A percentile compares a stretch with the other conserved stretches of the same genome.
Evolutionary conservation across 1,140 invertebrate species (phyloP).

Genomic region (Amphibalanus amphitrite): DNA sequence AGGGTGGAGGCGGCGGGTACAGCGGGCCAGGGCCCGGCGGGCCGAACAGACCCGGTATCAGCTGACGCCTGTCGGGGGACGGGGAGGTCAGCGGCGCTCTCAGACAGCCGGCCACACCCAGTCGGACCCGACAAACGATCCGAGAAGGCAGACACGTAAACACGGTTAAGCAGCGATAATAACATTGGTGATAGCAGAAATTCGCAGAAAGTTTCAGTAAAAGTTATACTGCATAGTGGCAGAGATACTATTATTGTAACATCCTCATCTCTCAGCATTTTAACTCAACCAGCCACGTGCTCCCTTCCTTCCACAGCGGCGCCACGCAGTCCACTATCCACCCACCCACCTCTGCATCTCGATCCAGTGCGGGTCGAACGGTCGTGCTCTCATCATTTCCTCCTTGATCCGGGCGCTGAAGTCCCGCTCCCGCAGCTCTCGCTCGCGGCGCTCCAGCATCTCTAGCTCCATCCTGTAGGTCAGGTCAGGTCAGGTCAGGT

Average conservation of each 20-base stretch:
- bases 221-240: too few species aligned
- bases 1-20: background rate
- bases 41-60: background rate
- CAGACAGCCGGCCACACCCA: too few species aligned
- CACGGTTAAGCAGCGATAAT: too few species aligned
- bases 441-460: slow-evolving; percentile 49
- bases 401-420: slow-evolving; percentile 64
- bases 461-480: background rate
- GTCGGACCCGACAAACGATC: background rate
- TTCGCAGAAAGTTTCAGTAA: too few species aligned
- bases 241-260: too few species aligned
- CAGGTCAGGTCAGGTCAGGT: background rate
- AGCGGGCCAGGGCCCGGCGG: background rate
- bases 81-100: too few species aligned
- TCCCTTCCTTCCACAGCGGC: too few species aligned
- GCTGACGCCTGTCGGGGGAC: background rate
- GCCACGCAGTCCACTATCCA: too few species aligned
- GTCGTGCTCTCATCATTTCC: slow-evolving; percentile 45
- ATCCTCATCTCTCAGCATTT: too few species aligned
- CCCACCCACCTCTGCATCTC: slow-evolving; percentile 3
- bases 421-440: slow-evolving; percentile 63
- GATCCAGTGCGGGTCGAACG: slow-evolving; percentile 3
- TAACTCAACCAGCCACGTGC: too few species aligned
- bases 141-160: background rate
- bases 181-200: too few species aligned